phyloP scores from a whole-genome alignment of 2,888 invertebrate species.

The Petrophora chlorosata region DNA sequence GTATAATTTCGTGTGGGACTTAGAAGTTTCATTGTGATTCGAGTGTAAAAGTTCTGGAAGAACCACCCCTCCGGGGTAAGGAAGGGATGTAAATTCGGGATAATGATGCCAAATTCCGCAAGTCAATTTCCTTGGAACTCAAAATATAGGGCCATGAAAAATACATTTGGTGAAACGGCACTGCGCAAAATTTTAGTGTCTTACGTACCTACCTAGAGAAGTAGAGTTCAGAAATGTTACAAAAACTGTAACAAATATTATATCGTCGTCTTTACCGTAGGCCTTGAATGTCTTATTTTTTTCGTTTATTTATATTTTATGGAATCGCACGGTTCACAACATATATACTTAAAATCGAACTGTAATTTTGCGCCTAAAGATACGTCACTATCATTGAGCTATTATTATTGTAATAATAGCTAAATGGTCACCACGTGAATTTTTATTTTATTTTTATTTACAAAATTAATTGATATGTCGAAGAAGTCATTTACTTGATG shows the following conservation, averaged over 20 bases:
- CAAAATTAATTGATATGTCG: not conserved
- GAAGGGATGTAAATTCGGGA: constrained; percentile 18
- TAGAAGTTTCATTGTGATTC: constrained; percentile 9
- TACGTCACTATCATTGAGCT: too few species aligned
- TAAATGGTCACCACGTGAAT: too few species aligned
- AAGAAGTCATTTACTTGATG: too few species aligned
- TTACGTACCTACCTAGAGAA: not conserved
- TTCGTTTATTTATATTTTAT: not conserved
- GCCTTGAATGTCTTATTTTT: not conserved
- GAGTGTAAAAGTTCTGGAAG: constrained; percentile 9
- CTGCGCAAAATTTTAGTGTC: not conserved
- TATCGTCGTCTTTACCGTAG: too few species aligned
- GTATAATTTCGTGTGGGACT: too few species aligned
- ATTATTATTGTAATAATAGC: too few species aligned
- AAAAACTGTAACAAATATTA: not conserved
- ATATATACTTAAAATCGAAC: too few species aligned
- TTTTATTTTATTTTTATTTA: too few species aligned
- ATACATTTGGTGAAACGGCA: not conserved
- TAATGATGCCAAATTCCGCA: constrained; percentile 14
- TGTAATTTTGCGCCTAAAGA: too few species aligned
- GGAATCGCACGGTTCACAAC: not conserved
- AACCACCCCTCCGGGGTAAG: constrained; percentile 2
- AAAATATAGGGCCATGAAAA: constrained; percentile 16
- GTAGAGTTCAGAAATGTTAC: not conserved
- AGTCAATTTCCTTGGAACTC: constrained; percentile 17